Conservation (phyloP, 2,888 invertebrate species). For the Drosophila basisetae region DNA sequence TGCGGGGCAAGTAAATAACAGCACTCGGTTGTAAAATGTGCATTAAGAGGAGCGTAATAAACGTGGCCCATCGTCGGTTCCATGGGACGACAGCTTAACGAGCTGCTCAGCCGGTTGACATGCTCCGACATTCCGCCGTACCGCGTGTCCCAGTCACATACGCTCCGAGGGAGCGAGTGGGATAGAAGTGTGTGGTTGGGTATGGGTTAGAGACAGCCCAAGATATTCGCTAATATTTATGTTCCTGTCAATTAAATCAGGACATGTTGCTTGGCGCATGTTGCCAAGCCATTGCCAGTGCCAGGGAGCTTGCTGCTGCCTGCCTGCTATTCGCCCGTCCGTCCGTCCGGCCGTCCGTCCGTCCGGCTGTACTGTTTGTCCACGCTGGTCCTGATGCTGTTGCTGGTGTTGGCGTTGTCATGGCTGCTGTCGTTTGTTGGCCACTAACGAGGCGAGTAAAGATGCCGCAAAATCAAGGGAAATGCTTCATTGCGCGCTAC, state of each 20-base stretch:
- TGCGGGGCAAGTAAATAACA: constrained; percentile 58
- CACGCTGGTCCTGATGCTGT: constrained; percentile 32
- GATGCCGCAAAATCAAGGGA: constrained; percentile 83
- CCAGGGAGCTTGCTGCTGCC: constrained; percentile 18
- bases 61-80: constrained; percentile 49
- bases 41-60: constrained; percentile 75
- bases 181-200: not conserved
- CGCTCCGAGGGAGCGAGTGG: constrained; percentile 22
- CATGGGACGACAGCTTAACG: constrained; percentile 70
- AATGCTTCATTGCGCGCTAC: constrained; percentile 83
- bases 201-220: constrained; percentile 47
- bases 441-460: constrained; percentile 83
- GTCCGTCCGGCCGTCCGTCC: not conserved
- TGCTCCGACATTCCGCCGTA: constrained; percentile 33
- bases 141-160: constrained; percentile 61
- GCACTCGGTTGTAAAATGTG: constrained; percentile 70
- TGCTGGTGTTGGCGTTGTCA: constrained; percentile 72
- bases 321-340: not conserved
- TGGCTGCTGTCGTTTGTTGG: constrained; percentile 80
- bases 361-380: not conserved
- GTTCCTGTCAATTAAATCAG: constrained; percentile 85
- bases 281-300: constrained; percentile 23
- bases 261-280: constrained; percentile 72
- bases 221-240: constrained; percentile 84
- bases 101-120: constrained; percentile 73